Conservation (phyloP, 2,113 vertebrate genomes). For the Crotophaga sulcirostris region DNA sequence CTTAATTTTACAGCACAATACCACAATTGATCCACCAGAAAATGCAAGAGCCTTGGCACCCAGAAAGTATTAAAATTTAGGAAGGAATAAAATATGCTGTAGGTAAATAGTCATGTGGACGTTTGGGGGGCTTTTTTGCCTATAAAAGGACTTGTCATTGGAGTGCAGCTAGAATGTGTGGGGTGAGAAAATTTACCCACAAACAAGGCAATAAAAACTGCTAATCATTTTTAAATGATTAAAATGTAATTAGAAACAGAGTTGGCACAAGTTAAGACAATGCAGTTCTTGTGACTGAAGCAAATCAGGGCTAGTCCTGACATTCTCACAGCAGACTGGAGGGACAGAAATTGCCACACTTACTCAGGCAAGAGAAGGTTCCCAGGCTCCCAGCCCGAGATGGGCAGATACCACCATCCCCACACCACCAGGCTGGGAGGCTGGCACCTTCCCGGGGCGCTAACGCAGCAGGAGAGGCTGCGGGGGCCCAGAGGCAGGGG, state of each 20-base stretch:
- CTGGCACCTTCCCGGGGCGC: neutral
- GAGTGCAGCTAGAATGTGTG: conserved; percentile 59
- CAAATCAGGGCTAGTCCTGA: conserved; percentile 51
- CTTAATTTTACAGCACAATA: conserved; percentile 64
- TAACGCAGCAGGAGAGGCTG: neutral
- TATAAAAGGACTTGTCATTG: conserved; percentile 63
- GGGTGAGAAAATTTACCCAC: conserved; percentile 67
- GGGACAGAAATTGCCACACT: conserved; percentile 60
- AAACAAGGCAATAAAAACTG: conserved; percentile 69
- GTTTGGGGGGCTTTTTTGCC: conserved; percentile 21
- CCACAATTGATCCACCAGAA: conserved; percentile 60
- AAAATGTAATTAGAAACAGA: conserved; percentile 69
- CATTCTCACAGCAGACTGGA: conserved; percentile 52
- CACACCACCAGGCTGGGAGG: neutral
- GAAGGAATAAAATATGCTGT: conserved; percentile 62
- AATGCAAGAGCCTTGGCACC: conserved; percentile 40
- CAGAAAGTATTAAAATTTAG: conserved; percentile 50
- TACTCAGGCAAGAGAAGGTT: conserved; percentile 44
- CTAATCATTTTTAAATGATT: conserved; percentile 72
- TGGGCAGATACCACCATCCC: neutral
- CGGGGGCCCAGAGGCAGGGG: fast-evolving
- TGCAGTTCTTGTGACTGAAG: conserved; percentile 60
- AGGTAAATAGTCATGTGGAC: conserved; percentile 48
- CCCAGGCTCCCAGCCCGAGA: conserved; percentile 40
- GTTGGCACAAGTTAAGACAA: conserved; percentile 70